A percentile compares a stretch with the other conserved stretches of the same genome.
These are phyloP conservation scores for Paracanthobrama guichenoti DNA, from an alignment of 2,113 vertebrate genomes.

Conservation along the genomic window DNA sequence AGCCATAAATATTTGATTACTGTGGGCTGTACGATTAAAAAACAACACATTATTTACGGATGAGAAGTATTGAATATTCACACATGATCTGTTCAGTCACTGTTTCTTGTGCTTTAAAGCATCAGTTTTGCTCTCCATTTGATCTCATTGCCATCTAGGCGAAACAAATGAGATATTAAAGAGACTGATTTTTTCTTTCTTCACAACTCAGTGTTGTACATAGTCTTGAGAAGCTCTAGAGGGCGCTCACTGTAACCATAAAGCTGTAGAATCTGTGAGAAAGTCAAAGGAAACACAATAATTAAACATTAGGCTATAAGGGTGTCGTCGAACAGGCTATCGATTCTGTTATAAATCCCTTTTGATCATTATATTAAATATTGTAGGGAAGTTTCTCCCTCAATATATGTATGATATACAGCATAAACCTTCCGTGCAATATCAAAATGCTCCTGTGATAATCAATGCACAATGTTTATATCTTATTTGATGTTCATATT, in stretches of 20 bases:
- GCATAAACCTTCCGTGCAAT: not conserved
- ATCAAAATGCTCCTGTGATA: not conserved
- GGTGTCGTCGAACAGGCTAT: not conserved
- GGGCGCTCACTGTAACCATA: slow-evolving; percentile 10
- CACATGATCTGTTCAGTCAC: not conserved
- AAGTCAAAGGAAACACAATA: not conserved
- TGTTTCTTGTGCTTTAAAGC: not conserved
- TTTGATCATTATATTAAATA: not conserved
- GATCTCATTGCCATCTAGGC: not conserved
- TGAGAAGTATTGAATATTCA: slow-evolving; percentile 6
- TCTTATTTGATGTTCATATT: not conserved
- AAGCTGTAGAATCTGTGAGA: not conserved
- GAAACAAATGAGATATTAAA: not conserved
- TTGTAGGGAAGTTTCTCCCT: not conserved
- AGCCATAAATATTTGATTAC: slow-evolving; percentile 15
- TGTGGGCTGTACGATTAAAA: not conserved
- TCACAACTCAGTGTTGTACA: not conserved
- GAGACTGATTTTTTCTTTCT: not conserved
- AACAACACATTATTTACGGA: not conserved
- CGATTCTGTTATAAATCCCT: not conserved
- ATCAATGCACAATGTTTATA: not conserved
- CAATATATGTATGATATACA: not conserved
- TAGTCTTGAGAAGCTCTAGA: not conserved
- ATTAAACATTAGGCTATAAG: not conserved
- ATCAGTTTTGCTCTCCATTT: not conserved